phyloP scores from a whole-genome alignment of 37 sponge, comb jelly and placozoan species.

The Ianthella basta region DNA sequence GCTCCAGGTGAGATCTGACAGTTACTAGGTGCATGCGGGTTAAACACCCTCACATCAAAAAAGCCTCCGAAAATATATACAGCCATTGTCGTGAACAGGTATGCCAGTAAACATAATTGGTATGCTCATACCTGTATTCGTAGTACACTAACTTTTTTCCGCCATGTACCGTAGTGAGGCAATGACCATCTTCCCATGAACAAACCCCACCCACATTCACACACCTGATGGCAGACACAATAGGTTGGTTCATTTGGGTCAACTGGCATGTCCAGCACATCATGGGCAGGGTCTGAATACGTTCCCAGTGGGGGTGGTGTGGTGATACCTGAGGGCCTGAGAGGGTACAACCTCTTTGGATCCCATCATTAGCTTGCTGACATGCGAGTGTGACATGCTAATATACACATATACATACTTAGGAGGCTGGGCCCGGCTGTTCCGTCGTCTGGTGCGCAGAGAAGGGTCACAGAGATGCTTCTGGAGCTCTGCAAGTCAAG shows the following conservation, averaged over 20 bases:
- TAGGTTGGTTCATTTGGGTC: conserved; percentile 97
- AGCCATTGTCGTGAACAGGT: no score
- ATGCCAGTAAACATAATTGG: no score
- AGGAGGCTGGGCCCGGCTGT: background rate
- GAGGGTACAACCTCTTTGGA: no score
- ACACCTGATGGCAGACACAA: conserved; percentile 95
- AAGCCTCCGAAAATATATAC: no score
- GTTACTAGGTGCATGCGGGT: no score
- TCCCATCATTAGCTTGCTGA: background rate
- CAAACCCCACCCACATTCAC: background rate
- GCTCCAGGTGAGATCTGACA: no score
- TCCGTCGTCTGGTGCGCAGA: background rate
- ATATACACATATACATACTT: background rate
- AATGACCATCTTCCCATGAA: no score
- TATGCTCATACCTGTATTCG: no score
- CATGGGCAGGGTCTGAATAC: conserved; percentile 29
- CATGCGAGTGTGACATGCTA: background rate
- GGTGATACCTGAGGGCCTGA: conserved; percentile 22
- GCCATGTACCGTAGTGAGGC: no score
- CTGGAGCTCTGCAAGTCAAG: background rate
- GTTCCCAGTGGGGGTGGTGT: conserved; percentile 34
- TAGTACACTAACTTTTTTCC: no score
- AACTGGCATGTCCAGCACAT: conserved; percentile 97
- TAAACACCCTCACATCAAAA: no score
- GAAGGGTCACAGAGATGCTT: background rate